These are phyloP conservation scores for Microplitis mediator DNA, from an alignment of 1,140 invertebrate species.

Conservation along the genomic window DNA sequence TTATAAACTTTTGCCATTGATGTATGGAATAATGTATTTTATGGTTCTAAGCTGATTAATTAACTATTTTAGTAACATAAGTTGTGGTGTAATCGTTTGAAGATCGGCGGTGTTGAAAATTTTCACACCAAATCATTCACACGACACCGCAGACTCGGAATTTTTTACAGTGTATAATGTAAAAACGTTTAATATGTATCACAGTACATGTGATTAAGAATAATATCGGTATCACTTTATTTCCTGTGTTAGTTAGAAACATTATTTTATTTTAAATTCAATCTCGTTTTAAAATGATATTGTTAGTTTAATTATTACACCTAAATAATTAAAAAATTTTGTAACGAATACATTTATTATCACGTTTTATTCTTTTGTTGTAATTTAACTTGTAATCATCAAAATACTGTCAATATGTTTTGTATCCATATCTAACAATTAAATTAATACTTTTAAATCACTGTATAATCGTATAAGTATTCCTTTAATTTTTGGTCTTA, in stretches of 20 bases:
- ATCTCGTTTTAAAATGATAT: conserved; percentile 17
- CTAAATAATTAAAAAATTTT: background rate
- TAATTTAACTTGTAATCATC: background rate
- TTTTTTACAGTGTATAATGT: conserved; percentile 47
- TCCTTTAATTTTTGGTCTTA: conserved; percentile 56
- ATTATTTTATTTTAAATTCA: conserved; percentile 6
- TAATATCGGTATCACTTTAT: conserved; percentile 39
- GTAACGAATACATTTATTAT: background rate
- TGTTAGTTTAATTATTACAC: conserved; percentile 4
- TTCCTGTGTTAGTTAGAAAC: conserved; percentile 21
- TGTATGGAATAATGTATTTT: no score
- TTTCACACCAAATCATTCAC: no score
- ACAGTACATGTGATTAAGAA: conserved; percentile 52
- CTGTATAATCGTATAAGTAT: conserved; percentile 40
- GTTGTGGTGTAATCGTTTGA: no score
- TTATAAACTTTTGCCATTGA: no score
- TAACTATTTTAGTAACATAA: no score
- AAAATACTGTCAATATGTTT: conserved; percentile 30
- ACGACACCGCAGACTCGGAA: no score
- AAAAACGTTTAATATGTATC: conserved; percentile 47
- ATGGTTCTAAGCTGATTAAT: no score
- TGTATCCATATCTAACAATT: background rate
- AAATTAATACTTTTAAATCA: conserved; percentile 7
- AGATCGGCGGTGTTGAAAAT: no score
- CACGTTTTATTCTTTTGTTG: no score